A percentile compares a stretch with the other conserved stretches of the same genome.
Evolutionary conservation across 2,797 vertebrate genomes (phyloP).

Genomic region (Ctenochaetus hawaiiensis): DNA sequence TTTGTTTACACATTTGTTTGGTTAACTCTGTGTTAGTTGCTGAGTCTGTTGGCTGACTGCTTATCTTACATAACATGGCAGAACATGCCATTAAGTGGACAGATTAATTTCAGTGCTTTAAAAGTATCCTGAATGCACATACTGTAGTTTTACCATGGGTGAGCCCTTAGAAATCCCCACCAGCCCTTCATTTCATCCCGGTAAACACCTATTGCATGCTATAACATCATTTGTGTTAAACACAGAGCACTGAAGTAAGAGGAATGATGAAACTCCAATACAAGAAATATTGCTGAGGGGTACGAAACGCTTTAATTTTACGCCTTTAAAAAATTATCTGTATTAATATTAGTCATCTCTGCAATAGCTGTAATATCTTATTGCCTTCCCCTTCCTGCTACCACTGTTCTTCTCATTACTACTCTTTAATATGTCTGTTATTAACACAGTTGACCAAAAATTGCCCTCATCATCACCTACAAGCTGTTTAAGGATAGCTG

Average conservation of each 20-base stretch:
- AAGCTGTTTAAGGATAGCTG: slow-evolving; percentile 8
- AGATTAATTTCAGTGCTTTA: neutral
- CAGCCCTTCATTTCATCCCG: neutral
- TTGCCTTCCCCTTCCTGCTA: neutral
- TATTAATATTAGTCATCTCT: slow-evolving; percentile 4
- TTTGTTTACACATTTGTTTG: slow-evolving; percentile 17
- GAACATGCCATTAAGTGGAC: slow-evolving; percentile 2
- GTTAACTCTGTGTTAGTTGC: neutral
- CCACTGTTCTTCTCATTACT: neutral
- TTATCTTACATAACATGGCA: slow-evolving; percentile 2
- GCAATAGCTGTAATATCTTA: neutral
- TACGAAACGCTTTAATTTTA: neutral
- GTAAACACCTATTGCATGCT: slow-evolving; percentile 1
- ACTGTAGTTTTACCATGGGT: slow-evolving; percentile 6
- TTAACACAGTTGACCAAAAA: neutral
- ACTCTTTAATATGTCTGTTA: neutral
- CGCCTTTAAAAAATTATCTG: neutral
- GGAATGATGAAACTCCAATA: neutral
- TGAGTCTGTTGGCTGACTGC: neutral
- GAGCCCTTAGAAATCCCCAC: neutral
- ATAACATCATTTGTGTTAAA: slow-evolving; percentile 1
- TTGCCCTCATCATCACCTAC: neutral
- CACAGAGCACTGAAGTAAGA: neutral
- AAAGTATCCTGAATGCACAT: neutral
- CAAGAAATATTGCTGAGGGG: neutral